Percentiles rank a stretch among this genome's conserved stretches.
Conservation (phyloP, 2,797 vertebrate species). For the Mormyrus hasselquistii region DNA sequence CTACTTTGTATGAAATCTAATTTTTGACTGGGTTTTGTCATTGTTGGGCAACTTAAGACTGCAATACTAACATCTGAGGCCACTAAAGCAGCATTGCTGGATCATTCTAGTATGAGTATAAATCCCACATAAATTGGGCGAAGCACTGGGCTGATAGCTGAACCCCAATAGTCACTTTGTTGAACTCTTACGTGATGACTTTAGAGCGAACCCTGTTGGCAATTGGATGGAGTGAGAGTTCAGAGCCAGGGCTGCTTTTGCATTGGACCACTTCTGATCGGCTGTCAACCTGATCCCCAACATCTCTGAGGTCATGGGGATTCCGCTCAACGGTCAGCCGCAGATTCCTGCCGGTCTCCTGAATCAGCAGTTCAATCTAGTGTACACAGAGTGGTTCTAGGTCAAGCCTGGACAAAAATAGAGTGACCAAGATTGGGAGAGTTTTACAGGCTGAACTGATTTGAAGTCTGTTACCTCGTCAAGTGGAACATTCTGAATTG, state of each 20-base stretch:
- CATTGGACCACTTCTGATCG: slow-evolving; percentile 25
- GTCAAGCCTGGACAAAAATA: neutral
- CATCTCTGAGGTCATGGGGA: slow-evolving; percentile 58
- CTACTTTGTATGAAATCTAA: neutral
- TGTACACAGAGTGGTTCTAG: slow-evolving; percentile 2
- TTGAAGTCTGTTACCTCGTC: slow-evolving; percentile 65
- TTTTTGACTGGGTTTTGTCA: neutral
- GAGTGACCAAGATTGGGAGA: neutral
- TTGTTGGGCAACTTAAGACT: neutral
- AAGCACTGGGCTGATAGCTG: neutral
- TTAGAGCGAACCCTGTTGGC: slow-evolving; percentile 45
- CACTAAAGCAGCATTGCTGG: neutral
- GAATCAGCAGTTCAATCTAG: slow-evolving; percentile 80
- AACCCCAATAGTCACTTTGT: neutral
- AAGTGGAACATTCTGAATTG: slow-evolving; percentile 73
- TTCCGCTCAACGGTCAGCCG: slow-evolving; percentile 89
- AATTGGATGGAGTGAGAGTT: slow-evolving; percentile 46
- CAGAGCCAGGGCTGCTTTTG: neutral
- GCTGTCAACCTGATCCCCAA: slow-evolving; percentile 43
- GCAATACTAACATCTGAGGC: neutral
- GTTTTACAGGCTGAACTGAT: neutral
- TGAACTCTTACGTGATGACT: slow-evolving; percentile 69
- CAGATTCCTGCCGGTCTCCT: slow-evolving; percentile 79
- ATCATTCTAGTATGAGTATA: neutral
- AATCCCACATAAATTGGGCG: neutral